Conservation (phyloP, 2,888 invertebrate species). For the Norana najaformis region DNA sequence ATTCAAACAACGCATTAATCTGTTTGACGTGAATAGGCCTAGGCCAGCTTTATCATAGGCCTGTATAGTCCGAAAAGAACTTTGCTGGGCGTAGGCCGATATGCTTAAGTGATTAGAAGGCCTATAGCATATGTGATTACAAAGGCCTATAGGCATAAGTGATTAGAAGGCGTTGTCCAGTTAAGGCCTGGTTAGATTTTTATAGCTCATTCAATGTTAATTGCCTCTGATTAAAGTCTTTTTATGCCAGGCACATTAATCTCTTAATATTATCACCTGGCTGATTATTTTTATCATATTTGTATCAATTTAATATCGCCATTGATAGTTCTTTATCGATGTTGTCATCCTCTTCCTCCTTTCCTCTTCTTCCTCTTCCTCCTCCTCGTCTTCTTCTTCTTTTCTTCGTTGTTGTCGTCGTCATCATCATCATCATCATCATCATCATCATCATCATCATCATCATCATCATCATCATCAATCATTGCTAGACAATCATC, state of each 20-base stretch:
- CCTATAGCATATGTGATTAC: no score
- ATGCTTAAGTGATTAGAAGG: no score
- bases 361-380: no score
- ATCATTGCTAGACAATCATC: no score
- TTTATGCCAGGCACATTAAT: background rate
- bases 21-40: background rate
- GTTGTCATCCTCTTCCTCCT: no score
- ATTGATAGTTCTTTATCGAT: background rate
- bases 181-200: background rate
- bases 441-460: no score
- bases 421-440: no score
- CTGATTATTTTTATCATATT: background rate
- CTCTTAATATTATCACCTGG: background rate
- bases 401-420: no score
- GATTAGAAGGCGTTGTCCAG: background rate
- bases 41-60: slow-evolving; percentile 15
- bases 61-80: background rate
- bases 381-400: no score
- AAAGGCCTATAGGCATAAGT: background rate
- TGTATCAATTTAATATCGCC: background rate
- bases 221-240: background rate
- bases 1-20: background rate
- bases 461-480: no score
- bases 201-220: background rate
- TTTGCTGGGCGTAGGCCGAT: no score